Percentiles rank a stretch among this genome's conserved stretches.
Conservation (phyloP, 2,888 invertebrate species). For the Xylota sylvarum region DNA sequence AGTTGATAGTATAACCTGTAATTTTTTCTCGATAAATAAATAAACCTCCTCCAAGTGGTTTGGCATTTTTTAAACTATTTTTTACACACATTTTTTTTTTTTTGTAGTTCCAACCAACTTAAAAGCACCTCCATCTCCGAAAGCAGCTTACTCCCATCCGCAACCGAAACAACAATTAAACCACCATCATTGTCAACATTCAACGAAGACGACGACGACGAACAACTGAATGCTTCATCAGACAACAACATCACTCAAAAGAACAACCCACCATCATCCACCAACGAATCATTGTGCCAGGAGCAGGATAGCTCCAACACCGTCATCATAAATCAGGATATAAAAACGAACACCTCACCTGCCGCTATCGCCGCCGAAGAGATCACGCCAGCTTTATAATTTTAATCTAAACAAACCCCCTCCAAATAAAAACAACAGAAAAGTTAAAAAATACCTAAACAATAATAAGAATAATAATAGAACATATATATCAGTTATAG, state of each 20-base stretch:
- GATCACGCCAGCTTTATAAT: slow-evolving; percentile 75
- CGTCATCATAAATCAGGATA: slow-evolving; percentile 63
- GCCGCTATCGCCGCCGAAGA: slow-evolving; percentile 70
- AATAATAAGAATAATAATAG: slow-evolving; percentile 70
- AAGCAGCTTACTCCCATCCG: slow-evolving; percentile 53
- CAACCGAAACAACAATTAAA: slow-evolving; percentile 21
- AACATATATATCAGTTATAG: slow-evolving; percentile 77
- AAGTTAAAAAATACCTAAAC: slow-evolving; percentile 44
- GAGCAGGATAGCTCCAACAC: slow-evolving; percentile 67
- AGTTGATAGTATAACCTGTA: too few species aligned
- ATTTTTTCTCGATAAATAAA: too few species aligned
- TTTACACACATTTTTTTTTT: background rate
- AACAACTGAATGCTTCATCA: slow-evolving; percentile 60
- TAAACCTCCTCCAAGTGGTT: too few species aligned
- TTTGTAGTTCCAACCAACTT: slow-evolving; percentile 62
- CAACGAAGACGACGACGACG: slow-evolving; percentile 70
- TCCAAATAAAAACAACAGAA: slow-evolving; percentile 67
- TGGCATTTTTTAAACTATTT: background rate
- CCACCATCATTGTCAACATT: slow-evolving; percentile 60
- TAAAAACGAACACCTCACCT: slow-evolving; percentile 70
- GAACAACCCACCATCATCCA: slow-evolving; percentile 69
- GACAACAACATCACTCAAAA: slow-evolving; percentile 69
- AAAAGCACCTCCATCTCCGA: slow-evolving; percentile 60
- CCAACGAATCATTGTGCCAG: slow-evolving; percentile 77
- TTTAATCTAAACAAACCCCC: slow-evolving; percentile 58